Base-by-base conservation (phyloP, 2,888 invertebrate genomes). In the Pristionchus arcanus region DNA sequence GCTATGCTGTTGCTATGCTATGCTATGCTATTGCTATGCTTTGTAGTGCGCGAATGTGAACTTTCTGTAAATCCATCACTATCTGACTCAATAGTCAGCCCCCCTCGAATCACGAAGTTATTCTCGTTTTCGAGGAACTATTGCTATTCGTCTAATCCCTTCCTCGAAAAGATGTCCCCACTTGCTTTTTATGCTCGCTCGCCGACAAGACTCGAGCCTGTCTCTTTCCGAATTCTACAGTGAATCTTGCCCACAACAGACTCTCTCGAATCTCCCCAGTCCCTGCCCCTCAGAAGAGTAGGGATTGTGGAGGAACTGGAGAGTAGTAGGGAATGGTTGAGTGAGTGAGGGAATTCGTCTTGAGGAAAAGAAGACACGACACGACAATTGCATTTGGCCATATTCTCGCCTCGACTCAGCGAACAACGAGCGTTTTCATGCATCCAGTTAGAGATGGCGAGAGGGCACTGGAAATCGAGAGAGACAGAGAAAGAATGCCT, bases 351-450 rank as follows among this genome's bases (percentile, higher is more conserved):
- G 42, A 49, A 81, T n/a, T 81, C 81, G 81, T 77, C 42, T 42
- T 77, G 42, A 42, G 42, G 16, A 77, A 63, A 66, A 66, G 42
- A 63, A 49, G 66, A 86, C 42, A 49, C 63, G 37, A 37, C 55
- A 63, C 42, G 81, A 81, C 81, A 81, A 81, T 81, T 53, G 81
- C 81, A 81, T 81, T 81, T 81, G 49, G 81, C 37, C 19, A 81
- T 81, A 81, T 81, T 25, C 74, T 34, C 19, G 74, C 34, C 15
- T 19, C 31, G 28, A 3, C 68, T 68, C 28, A 4, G 2, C 15
- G 21, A 81, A 42, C n/a, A 81, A 77, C 42, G 42, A 49, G 42
- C 42, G 0, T 49, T 49, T 49, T 49, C 42, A 49, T 49, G 42
- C 42, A 49, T 49, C 42, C 42, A 49, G 42, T 49, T 49, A 49